phyloP scores from a whole-genome alignment of 2,888 invertebrate genomes.

The Charanyca ferruginea region DNA sequence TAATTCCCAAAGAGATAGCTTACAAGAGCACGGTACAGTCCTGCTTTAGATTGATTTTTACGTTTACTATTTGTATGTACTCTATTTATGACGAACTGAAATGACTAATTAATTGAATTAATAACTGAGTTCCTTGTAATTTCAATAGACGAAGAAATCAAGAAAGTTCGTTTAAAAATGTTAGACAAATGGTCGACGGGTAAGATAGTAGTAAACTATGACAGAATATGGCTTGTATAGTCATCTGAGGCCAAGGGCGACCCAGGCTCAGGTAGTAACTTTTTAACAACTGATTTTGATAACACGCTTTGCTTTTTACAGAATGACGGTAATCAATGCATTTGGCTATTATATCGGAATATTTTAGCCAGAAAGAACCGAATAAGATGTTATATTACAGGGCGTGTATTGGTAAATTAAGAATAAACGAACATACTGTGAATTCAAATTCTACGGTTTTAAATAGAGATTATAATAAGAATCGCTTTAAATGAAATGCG shows the following conservation, averaged over 20 bases:
- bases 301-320: slow-evolving; percentile 44
- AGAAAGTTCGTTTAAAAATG: slow-evolving; percentile 38
- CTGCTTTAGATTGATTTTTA: slow-evolving; percentile 10
- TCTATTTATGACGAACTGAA: not conserved
- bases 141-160: slow-evolving; percentile 9
- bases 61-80: slow-evolving; percentile 2
- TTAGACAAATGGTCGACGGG: slow-evolving; percentile 42
- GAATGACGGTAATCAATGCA: slow-evolving; percentile 28
- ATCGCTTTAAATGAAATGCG: slow-evolving; percentile 55
- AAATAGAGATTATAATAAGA: slow-evolving; percentile 36
- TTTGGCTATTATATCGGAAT: slow-evolving; percentile 11
- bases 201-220: slow-evolving; percentile 49
- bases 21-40: slow-evolving; percentile 18
- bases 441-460: slow-evolving; percentile 8
- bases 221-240: slow-evolving; percentile 51
- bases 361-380: not conserved
- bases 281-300: slow-evolving; percentile 55
- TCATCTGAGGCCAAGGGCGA: slow-evolving; percentile 54
- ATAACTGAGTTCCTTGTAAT: slow-evolving; percentile 13
- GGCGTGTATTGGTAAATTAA: not conserved
- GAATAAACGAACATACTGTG: not conserved
- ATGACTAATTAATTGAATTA: slow-evolving; percentile 10
- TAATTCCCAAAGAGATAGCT: slow-evolving; percentile 27
- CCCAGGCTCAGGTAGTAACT: slow-evolving; percentile 60
- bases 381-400: not conserved